Base-by-base conservation (phyloP, 2,113 vertebrate genomes). In the Macrotus californicus region DNA sequence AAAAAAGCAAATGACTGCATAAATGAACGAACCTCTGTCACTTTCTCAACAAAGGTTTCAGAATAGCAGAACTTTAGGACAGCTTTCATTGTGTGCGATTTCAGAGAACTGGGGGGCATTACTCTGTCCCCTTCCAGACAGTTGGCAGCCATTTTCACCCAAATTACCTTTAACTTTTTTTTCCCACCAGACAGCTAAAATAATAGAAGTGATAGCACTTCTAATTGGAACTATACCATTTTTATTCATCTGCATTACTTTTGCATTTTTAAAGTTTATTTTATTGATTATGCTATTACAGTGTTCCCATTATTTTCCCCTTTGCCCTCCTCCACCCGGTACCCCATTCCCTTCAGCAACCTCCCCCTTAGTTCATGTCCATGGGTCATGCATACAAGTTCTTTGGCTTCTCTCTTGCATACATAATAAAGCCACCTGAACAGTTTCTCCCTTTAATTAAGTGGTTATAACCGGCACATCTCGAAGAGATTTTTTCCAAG, bases 401-500 rank as follows among this genome's bases (percentile, higher is more conserved):
- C 59, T 29, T 29, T 29, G 10, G 59, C 59, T 61, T 61, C 59
- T 61, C 24, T 61, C 29, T 61, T 13, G 11, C 59, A 61, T 61
- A 59, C 48, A 61, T 61, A 59, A 46, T 73, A 86, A 95, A 39
- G 54, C 31, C 52, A 61, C 80, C 26, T 76, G 52, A 96, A 52
- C 67, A 93, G 31, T 70, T 92, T 94, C 86, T 94, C 18, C 12
- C 54, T 96, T 91, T 96, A 93, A 94, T 85, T 96, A 86, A 93
- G 76, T 79, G 87, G 52, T 76, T 84, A 22, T 70, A 79, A 82
- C 0, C 18, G 34, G 10, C 50, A 81, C 31, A 36, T 50, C 5
- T 87, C 82, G 52, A 83, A 69, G 72, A 80, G 41, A 91, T 92
- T 85, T 93, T 77, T 91, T 21, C 22, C n/a, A n/a, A 31, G 2